phyloP scores from a whole-genome alignment of 2,888 invertebrate species.

The Brachyptera risi region DNA sequence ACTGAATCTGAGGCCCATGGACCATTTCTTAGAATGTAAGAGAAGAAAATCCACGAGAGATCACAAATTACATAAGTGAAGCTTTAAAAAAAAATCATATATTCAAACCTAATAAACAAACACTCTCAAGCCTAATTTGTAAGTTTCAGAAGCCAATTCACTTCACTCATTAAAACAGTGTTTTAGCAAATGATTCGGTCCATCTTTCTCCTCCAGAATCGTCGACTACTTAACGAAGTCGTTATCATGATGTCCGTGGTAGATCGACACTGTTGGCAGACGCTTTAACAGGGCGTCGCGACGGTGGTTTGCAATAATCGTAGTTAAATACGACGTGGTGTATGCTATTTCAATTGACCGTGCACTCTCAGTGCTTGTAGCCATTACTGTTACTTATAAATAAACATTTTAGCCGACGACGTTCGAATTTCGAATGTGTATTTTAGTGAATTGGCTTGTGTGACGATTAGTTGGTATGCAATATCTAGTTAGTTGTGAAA shows the following conservation, averaged over 20 bases:
- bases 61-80: too few relatives aligned
- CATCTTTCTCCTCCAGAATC: neutral
- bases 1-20: too few relatives aligned
- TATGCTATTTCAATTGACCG: slow-evolving; percentile 10
- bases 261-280: neutral
- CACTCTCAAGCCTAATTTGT: too few relatives aligned
- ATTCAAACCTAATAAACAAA: too few relatives aligned
- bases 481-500: neutral
- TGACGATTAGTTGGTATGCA: slow-evolving; percentile 3
- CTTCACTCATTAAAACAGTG: too few relatives aligned
- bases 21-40: too few relatives aligned
- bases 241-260: neutral
- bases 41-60: too few relatives aligned
- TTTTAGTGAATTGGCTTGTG: slow-evolving; percentile 3
- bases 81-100: too few relatives aligned
- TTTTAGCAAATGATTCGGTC: too few relatives aligned
- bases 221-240: neutral
- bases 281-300: neutral
- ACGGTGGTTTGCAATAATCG: neutral
- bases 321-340: neutral
- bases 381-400: neutral
- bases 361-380: neutral
- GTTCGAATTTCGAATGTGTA: too few relatives aligned
- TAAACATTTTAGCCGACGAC: too few relatives aligned
- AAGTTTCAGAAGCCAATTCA: too few relatives aligned